A percentile compares a stretch with the other conserved stretches of the same genome.
These are phyloP conservation scores for Aegithalos caudatus DNA, from an alignment of 2,113 vertebrate species.

Conservation along the genomic window DNA sequence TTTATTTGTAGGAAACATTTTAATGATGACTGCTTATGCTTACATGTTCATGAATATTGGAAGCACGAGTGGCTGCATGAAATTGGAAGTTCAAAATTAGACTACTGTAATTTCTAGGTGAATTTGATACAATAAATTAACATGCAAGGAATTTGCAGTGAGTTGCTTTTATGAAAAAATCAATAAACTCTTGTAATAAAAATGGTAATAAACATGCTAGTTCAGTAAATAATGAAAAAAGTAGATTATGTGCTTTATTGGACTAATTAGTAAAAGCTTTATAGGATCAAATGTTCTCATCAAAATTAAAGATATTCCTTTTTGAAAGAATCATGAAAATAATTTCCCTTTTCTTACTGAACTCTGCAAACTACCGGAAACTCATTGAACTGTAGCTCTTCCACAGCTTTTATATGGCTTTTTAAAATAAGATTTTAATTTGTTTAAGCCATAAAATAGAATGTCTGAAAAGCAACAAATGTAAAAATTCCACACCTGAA, in stretches of 20 bases:
- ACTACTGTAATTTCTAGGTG: background rate
- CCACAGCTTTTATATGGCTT: background rate
- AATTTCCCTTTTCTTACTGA: background rate
- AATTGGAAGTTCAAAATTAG: background rate
- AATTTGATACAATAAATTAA: background rate
- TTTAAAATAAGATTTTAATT: background rate
- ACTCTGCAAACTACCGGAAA: background rate
- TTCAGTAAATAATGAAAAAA: slow-evolving; percentile 52
- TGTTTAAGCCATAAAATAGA: background rate
- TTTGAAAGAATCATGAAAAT: background rate
- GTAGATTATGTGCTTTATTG: slow-evolving; percentile 14
- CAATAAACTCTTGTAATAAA: slow-evolving; percentile 48
- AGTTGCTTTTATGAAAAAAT: slow-evolving; percentile 43
- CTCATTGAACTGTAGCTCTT: background rate
- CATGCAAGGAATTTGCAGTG: background rate
- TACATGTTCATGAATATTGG: background rate
- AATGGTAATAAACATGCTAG: slow-evolving; percentile 19
- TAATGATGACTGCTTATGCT: fast-evolving
- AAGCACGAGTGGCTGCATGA: background rate
- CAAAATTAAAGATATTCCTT: slow-evolving; percentile 41
- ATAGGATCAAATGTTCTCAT: background rate
- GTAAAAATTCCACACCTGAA: background rate
- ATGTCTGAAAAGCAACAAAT: background rate
- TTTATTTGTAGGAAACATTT: background rate
- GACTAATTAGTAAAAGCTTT: slow-evolving; percentile 41